Evolutionary conservation across 2,113 vertebrate species (phyloP).

Genomic region (Osmerus eperlanus): DNA sequence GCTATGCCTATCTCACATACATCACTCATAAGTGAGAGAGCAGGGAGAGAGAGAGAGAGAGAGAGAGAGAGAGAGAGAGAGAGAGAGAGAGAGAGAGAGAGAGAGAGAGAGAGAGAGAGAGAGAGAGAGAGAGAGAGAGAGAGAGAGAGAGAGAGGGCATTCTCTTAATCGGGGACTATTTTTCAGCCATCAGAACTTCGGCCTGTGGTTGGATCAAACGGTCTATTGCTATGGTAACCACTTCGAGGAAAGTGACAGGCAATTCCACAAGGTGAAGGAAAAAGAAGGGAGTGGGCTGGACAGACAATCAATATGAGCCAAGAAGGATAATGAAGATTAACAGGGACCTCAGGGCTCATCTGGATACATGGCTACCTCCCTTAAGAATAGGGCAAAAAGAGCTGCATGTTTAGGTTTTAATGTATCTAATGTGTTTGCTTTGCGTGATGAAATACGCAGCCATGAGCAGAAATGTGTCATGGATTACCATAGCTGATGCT

Average conservation of each 20-base stretch:
- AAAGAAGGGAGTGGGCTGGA: not conserved
- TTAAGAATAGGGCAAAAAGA: not conserved
- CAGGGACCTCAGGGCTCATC: conserved; percentile 8
- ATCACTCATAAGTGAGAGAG: too few species aligned
- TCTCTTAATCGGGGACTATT: conserved; percentile 27
- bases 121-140: not conserved
- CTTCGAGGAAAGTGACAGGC: conserved; percentile 19
- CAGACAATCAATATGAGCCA: conserved; percentile 34
- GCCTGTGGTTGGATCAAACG: conserved; percentile 39
- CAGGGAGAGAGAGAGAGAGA: not conserved
- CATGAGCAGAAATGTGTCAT: too few species aligned
- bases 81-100: not conserved
- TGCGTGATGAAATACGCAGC: too few species aligned
- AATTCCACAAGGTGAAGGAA: conserved; percentile 40
- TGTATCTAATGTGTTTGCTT: too few species aligned
- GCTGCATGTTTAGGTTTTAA: not conserved
- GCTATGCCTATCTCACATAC: conserved; percentile 3
- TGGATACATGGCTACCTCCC: conserved; percentile 1
- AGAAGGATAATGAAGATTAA: conserved; percentile 37
- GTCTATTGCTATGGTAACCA: conserved; percentile 50
- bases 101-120: not conserved
- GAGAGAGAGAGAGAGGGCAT: conserved; percentile 12
- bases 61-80: not conserved
- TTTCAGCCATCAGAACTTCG: conserved; percentile 30
- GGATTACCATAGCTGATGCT: too few species aligned